Evolutionary conservation across 2,113 vertebrate species (phyloP).

Genomic region (Alethe castanea): DNA sequence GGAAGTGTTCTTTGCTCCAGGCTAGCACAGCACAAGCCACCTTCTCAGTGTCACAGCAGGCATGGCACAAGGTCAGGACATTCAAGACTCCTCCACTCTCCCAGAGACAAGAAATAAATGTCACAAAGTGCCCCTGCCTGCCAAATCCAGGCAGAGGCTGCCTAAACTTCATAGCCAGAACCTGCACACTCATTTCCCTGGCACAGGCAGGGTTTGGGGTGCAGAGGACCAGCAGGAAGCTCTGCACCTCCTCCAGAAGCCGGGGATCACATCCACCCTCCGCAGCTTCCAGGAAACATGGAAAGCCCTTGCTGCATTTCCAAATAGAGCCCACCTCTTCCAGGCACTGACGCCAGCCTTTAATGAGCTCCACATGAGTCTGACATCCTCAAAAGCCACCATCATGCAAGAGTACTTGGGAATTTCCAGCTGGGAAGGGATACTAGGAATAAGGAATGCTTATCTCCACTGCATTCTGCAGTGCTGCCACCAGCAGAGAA

Average conservation of each 20-base stretch:
- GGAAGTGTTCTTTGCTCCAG: background rate
- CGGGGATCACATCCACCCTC: fast-evolving
- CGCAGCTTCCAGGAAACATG: background rate
- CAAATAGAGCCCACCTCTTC: fast-evolving
- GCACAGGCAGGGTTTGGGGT: background rate
- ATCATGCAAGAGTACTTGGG: background rate
- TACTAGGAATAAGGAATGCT: background rate
- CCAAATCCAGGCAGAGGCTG: background rate
- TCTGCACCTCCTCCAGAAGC: background rate
- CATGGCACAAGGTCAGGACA: background rate
- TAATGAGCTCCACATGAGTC: background rate
- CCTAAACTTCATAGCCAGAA: background rate
- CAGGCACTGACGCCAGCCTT: background rate
- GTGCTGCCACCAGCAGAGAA: background rate
- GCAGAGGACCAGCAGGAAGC: background rate
- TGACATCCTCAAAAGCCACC: fast-evolving
- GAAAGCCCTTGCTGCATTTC: background rate
- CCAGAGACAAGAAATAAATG: background rate
- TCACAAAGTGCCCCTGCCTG: background rate
- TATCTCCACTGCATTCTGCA: background rate
- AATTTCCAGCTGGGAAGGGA: background rate
- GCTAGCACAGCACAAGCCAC: background rate
- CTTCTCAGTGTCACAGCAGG: background rate
- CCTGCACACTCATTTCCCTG: background rate
- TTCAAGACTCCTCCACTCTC: background rate